Evolutionary conservation across 2,113 vertebrate genomes (phyloP).

Genomic region (Phasianus colchicus): DNA sequence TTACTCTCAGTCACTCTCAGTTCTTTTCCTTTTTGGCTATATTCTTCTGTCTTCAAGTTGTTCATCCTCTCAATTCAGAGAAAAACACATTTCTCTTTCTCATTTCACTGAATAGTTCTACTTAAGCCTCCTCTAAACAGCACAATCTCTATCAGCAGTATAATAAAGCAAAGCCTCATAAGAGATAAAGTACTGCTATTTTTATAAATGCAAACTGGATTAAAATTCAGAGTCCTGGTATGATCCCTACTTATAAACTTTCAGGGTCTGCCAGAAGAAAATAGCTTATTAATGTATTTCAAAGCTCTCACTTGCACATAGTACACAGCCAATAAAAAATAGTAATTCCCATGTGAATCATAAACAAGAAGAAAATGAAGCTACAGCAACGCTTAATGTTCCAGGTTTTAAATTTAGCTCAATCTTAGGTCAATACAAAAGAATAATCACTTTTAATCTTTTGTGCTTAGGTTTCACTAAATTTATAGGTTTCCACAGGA

Average conservation of each 20-base stretch:
- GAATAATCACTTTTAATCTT: neutral
- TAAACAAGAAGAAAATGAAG: neutral
- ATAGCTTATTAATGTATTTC: constrained; percentile 15
- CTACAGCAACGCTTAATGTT: neutral
- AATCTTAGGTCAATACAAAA: neutral
- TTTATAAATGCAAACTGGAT: constrained; percentile 33
- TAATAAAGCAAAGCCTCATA: constrained; percentile 9
- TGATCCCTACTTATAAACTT: constrained; percentile 15
- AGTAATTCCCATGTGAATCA: neutral
- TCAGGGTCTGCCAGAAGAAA: constrained; percentile 1
- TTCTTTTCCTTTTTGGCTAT: constrained; percentile 19
- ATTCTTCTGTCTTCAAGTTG: constrained; percentile 4
- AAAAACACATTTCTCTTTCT: constrained; percentile 7
- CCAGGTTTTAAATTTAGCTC: neutral
- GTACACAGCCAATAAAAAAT: constrained; percentile 2
- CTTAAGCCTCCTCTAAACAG: neutral
- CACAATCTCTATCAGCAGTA: neutral
- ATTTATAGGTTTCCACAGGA: neutral
- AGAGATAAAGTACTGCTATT: constrained; percentile 7
- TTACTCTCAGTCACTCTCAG: neutral
- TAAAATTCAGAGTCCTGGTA: constrained; percentile 29
- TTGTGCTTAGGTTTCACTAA: neutral
- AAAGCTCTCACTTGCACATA: neutral
- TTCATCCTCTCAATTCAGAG: neutral
- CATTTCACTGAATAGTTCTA: neutral